Evolutionary conservation across 2,113 vertebrate genomes (phyloP), one percentile per base, ranked within the genome.

Genomic region (Rhinoptilus africanus): DNA sequence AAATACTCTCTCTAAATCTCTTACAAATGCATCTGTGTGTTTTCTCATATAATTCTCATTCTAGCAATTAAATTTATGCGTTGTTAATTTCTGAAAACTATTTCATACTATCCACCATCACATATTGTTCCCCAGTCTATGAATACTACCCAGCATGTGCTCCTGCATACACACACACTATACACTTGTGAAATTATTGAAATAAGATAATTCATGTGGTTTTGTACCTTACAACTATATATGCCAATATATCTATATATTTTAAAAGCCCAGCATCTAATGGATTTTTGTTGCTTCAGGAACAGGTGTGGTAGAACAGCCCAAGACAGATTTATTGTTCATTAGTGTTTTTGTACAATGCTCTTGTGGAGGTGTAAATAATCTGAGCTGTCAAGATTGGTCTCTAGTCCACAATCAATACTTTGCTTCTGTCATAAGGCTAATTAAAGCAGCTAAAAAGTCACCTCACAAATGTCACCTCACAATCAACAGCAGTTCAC

Each of bases 351-450:
- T 98, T 97, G 97, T 98, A 97, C 98, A 98, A 98, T 95, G 97
- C 95, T 98, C 98, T 98, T 96, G 96, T 97, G 93, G 97, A 98
- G 97, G 96, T 97, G 96, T 98, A 98, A 98, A 98, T 98, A 98
- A 98, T 98, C 94, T 41, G 79, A 98, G 97, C 96, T 98, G 98
- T 98, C 98, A 98, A 98, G 98, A 97, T 63, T 97, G 98, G 98
- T 98, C 98, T 98, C 98, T 93, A 97, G 97, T 92, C 97, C 97
- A 98, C 98, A 98, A 98, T 99, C 98, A 98, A 98, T 99, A 98
- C 97, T 97, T 97, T 95, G 96, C 96, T 97, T 98, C 98, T 98
- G 98, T 98, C 98, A 98, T 97, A 98, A 97, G 97, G 97, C 97
- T 98, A 98, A 98, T 98, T 98, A 98, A 96, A 98, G 96, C 94